Evolutionary conservation across 37 sponge, comb jelly and placozoan species (phyloP).

Genomic region (Ephydatia muelleri): DNA sequence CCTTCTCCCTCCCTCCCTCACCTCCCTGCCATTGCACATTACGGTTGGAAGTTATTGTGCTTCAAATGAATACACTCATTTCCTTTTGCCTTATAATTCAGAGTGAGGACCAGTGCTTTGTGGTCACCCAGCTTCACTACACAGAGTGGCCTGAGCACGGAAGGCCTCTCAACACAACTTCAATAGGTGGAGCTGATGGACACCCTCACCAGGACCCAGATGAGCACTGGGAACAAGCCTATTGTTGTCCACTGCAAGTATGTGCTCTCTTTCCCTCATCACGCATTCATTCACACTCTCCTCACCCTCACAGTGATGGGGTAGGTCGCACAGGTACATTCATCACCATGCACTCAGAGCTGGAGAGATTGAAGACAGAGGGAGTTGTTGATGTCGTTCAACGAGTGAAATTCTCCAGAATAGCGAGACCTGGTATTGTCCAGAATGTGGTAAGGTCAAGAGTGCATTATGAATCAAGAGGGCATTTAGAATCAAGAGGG

Average conservation of each 20-base stretch:
- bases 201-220: slow-evolving; percentile 87
- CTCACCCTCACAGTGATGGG: slow-evolving; percentile 66
- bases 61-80: neutral
- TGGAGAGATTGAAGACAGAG: slow-evolving; percentile 88
- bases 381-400: slow-evolving; percentile 94
- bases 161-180: slow-evolving; percentile 56
- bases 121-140: slow-evolving; percentile 88
- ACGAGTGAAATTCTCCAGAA: slow-evolving; percentile 68
- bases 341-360: slow-evolving; percentile 70
- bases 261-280: neutral
- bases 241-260: slow-evolving; percentile 91
- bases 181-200: slow-evolving; percentile 81
- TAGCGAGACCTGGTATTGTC: slow-evolving; percentile 87
- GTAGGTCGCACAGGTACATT: slow-evolving; percentile 90
- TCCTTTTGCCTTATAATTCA: slow-evolving; percentile 14
- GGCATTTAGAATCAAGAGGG: no score
- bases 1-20: neutral
- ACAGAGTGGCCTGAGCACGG: slow-evolving; percentile 85
- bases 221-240: slow-evolving; percentile 67
- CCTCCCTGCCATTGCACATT: neutral
- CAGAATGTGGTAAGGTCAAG: slow-evolving; percentile 75
- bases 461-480: no score
- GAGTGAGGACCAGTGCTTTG: slow-evolving; percentile 18
- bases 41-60: no score
- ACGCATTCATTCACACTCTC: neutral